Base-by-base conservation (phyloP, 2,797 vertebrate genomes). In the Squalus acanthias region DNA sequence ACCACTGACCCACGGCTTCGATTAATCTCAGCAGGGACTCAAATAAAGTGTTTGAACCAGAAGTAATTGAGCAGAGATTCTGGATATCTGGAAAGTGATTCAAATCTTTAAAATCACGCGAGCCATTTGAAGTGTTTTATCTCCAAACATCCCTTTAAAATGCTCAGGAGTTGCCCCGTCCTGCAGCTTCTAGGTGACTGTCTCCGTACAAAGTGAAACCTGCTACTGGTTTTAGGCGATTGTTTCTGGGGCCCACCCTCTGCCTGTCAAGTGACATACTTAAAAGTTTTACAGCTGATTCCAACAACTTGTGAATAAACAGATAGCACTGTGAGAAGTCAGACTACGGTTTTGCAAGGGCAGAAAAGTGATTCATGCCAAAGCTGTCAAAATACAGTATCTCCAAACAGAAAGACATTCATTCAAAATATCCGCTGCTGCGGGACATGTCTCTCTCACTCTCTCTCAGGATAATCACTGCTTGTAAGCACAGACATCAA, bases 401-500 rank as follows among this genome's bases (percentile, higher is more conserved):
- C 69, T 72, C 69, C 69, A 60, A 95, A 74, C 12, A 74, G 53
- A 95, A 57, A 57, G 26, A 33, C 46, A 33, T 95, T 17, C 50
- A 57, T 53, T 95, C 39, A 95, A 95, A 69, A 95, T 20, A 93
- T 69, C 65, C 65, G 24, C 70, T 29, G 46, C 24, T 76, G 8
- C 46, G 4, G 92, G 9, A 70, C 63, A 69, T 39, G 94, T 46
- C 13, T 91, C 50, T 20, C 87, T 39, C 76, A 15, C n/a, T 79
- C 87, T 10, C 85, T 53, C 60, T 72, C 46, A 95, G 69, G 13
- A 53, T 72, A 53, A 95, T 74, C 94, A 74, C 70, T 57, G 94
- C 50, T 74, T 95, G 46, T 53, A 57, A 74, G 60, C 94, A 76
- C 70, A 95, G 70, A 76, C 69, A 72, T 95, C 26, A 76, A 74